Evolutionary conservation across 2,888 invertebrate genomes (phyloP).

Genomic region (Cerastis rubricosa): DNA sequence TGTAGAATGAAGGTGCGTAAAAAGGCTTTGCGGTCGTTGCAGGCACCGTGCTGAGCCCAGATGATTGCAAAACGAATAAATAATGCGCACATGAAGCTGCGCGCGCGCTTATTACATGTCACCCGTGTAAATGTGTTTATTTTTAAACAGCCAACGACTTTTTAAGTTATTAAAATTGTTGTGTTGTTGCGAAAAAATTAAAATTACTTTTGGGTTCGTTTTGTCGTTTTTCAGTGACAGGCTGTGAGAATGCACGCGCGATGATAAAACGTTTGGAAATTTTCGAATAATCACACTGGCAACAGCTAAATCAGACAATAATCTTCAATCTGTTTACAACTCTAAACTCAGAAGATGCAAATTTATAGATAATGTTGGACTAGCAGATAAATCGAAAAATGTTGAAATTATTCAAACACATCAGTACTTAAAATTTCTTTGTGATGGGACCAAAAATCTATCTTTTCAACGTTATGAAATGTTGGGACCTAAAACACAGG

Average conservation of each 20-base stretch:
- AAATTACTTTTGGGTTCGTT: constrained; percentile 48
- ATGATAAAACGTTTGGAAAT: constrained; percentile 7
- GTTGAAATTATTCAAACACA: not conserved
- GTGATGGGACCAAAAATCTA: not conserved
- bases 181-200: constrained; percentile 54
- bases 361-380: not conserved
- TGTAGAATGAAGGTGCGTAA: constrained; percentile 8
- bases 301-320: not conserved
- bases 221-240: constrained; percentile 7
- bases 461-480: not conserved
- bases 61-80: constrained; percentile 71
- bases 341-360: not conserved
- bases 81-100: constrained; percentile 61
- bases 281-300: too few relatives aligned
- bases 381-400: not conserved
- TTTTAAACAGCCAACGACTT: constrained; percentile 64
- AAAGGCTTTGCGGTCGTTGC: constrained; percentile 57
- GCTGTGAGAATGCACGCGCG: constrained; percentile 1
- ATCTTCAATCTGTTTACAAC: not conserved
- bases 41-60: constrained; percentile 69
- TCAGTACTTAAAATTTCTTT: not conserved
- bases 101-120: constrained; percentile 69
- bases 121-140: constrained; percentile 64
- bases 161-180: constrained; percentile 64
- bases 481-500: too few relatives aligned